phyloP scores from a whole-genome alignment of 2,888 invertebrate species.

The Agrochola macilenta region DNA sequence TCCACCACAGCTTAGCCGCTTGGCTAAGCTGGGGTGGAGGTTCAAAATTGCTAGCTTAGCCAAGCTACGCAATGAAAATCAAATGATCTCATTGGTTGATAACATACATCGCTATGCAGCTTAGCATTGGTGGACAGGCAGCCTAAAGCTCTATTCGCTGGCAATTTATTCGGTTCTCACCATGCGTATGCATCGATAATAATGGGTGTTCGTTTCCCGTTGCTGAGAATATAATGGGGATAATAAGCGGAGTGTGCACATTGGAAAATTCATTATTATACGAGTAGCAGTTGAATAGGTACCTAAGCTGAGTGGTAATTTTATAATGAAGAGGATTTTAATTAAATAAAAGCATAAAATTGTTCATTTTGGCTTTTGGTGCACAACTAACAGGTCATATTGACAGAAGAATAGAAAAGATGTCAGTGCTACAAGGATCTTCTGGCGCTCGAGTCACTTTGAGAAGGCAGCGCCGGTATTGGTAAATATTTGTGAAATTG shows the following conservation, averaged over 20 bases:
- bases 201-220: slow-evolving; percentile 57
- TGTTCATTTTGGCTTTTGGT: neutral
- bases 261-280: slow-evolving; percentile 46
- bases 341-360: neutral
- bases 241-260: slow-evolving; percentile 41
- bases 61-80: neutral
- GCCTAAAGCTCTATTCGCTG: slow-evolving; percentile 27
- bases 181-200: slow-evolving; percentile 64
- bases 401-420: neutral
- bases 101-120: neutral
- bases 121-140: neutral
- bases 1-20: too few species aligned
- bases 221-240: slow-evolving; percentile 41
- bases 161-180: slow-evolving; percentile 61
- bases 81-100: neutral
- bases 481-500: too few species aligned
- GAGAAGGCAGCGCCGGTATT: too few species aligned
- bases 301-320: slow-evolving; percentile 4
- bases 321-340: slow-evolving; percentile 14
- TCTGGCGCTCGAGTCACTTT: too few species aligned
- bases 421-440: too few species aligned
- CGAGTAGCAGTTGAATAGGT: slow-evolving; percentile 13
- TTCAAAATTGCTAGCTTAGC: too few species aligned
- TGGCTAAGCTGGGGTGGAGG: too few species aligned
- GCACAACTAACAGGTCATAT: too few species aligned